Conservation (phyloP, 2,113 vertebrate species). For the Cervus canadensis region DNA sequence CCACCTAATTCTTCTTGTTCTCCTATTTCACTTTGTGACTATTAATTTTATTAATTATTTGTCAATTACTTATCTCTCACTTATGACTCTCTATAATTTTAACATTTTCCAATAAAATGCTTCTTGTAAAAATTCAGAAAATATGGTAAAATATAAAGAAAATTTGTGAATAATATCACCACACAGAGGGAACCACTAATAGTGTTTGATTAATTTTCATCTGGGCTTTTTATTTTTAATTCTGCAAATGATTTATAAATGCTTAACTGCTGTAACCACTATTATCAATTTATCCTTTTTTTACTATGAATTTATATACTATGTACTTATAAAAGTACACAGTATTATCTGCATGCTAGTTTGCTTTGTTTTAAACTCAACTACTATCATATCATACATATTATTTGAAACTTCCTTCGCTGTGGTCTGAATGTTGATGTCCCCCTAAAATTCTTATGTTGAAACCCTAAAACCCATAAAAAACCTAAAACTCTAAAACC, state of each 20-base stretch:
- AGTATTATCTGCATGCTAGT: not conserved
- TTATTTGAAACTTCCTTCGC: not conserved
- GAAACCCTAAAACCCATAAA: not conserved
- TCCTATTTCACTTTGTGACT: not conserved
- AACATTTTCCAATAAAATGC: not conserved
- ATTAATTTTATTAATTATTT: constrained; percentile 9
- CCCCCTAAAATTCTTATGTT: not conserved
- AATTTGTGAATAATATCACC: not conserved
- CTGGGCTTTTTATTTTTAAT: not conserved
- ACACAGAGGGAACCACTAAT: not conserved
- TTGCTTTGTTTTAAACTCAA: not conserved
- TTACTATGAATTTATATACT: not conserved
- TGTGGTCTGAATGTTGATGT: not conserved
- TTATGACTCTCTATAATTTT: not conserved
- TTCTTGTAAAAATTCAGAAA: constrained; percentile 14
- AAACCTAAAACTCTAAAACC: not conserved
- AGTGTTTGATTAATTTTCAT: not conserved
- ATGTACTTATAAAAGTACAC: not conserved
- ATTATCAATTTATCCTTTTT: not conserved
- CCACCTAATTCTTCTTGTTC: not conserved
- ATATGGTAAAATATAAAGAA: not conserved
- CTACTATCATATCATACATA: not conserved
- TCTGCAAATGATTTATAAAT: not conserved
- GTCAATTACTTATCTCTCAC: not conserved
- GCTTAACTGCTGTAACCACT: not conserved